Evolutionary conservation across 2,888 invertebrate genomes (phyloP), one percentile per base, ranked within the genome.

Genomic region (Ichneumoninae sp.): DNA sequence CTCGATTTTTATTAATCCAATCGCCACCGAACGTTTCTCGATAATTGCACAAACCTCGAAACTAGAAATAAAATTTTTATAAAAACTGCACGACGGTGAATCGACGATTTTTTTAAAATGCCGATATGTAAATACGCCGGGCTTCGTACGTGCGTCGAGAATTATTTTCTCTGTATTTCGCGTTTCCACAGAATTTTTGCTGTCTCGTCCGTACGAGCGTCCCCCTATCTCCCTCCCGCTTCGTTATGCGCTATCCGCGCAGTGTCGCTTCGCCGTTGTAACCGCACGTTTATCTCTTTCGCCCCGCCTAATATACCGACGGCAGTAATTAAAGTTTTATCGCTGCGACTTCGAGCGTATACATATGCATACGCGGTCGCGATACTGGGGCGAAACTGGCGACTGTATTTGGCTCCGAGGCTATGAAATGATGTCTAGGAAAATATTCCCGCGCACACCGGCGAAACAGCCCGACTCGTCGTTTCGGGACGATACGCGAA

Each of bases 241-340:
- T 65, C 65, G 76, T 76, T 82, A 68, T 73, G 36, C 7, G 16
- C 36, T 22, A n/a, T n/a, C 16, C 33, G 30, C 19, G 63, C n/a
- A 36, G 44, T 50, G 26, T 7, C 40, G 19, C 10, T 26, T 40
- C 26, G 77, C 63, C 40, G 81, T 76, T 70, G 77, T 74, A 77
- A 69, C 73, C 63, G 30, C 36, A 68, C 63, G 77, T 81, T 81
- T 84, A 84, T 84, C 81, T 81, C 69, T 73, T 73, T 47, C 50
- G 60, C 75, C 71, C 60, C 54, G 69, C 65, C 81, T 81, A 81
- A 84, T 78, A 81, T 81, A 81, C 81, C 47, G 50, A 47, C 22
- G 60, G 54, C 77, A 50, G 84, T 81, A 84, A 84, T 81, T 84
- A 77, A 84, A 74, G 68, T 81, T 77, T 84, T 78, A 84, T 84